Evolutionary conservation across 64 coral and sea anemone genomes (phyloP), one percentile per base, ranked within the genome.

Genomic region (Porites australiensis): DNA sequence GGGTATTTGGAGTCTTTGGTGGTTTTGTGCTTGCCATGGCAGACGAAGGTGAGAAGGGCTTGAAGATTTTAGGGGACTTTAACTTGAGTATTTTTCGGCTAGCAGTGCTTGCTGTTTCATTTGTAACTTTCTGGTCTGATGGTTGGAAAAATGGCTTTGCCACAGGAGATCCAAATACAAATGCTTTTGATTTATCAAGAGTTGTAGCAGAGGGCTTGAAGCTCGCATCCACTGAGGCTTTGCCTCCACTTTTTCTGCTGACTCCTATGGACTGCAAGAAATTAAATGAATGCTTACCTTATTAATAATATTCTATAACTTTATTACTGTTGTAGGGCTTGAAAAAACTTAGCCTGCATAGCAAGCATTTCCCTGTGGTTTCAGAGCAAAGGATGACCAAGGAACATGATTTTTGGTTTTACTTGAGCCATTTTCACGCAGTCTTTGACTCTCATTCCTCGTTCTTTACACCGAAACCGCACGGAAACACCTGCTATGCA

Each of bases 21-120:
- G 27, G 70, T 13, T 96, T 93, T 20, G 14, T 62, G 53, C 23
- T 64, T 18, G 62, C 65, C 13, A 13, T 13, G 8, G 62, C 59
- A 62, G 61, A 57, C 72, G 66, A 80, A 81, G 89, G 6, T 0
- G 7, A 48, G 51, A 89, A 58, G 45, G 53, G 80, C 10, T 89
- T 83, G 60, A 83, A 66, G 37, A 87, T 18, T 55, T 94, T 88
- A n/a, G 95, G 92, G 51, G 95, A 90, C 55, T 83, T 88, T 37
- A 96, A 55, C 69, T 81, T 67, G 64, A 89, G 70, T 50, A 77
- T 77, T 53, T 89, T 12, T 14, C 77, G 49, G 54, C 62, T 53
- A 43, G 57, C 58, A 82, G 50, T 21, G 45, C 75, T 46, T 90
- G 77, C 14, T 13, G 69, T 66, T 86, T 55, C 44, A 15, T 76